Conservation (phyloP, 1,140 invertebrate genomes). For the Elysia chlorotica region DNA sequence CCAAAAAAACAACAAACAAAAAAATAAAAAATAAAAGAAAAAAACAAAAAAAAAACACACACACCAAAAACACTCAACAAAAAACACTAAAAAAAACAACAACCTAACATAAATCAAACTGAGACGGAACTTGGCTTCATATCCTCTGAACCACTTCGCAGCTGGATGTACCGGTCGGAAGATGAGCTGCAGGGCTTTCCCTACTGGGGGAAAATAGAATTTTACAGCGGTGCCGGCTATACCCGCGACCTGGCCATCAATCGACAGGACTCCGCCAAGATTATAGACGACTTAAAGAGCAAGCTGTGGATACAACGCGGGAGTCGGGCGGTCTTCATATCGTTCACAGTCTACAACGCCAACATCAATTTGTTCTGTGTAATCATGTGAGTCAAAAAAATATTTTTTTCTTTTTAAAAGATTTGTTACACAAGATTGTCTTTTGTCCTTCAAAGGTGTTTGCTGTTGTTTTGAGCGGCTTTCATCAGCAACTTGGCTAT, state of each 20-base stretch:
- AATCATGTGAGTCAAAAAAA: slow-evolving; percentile 62
- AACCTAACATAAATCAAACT: too few species aligned
- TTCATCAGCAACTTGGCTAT: not conserved
- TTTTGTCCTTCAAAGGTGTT: not conserved
- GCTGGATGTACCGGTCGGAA: slow-evolving; percentile 64
- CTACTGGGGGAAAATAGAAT: slow-evolving; percentile 66
- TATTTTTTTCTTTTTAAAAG: not conserved
- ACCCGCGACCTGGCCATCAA: slow-evolving; percentile 62
- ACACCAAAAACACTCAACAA: too few species aligned
- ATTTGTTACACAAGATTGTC: not conserved
- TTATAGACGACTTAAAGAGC: slow-evolving; percentile 68
- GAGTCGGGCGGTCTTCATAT: slow-evolving; percentile 74
- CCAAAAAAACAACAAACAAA: too few species aligned
- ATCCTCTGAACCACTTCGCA: too few species aligned
- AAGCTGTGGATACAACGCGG: slow-evolving; percentile 73
- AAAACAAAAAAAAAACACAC: too few species aligned
- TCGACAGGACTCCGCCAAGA: slow-evolving; percentile 54
- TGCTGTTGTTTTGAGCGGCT: not conserved
- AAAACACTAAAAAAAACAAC: too few species aligned
- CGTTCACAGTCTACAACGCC: slow-evolving; percentile 78
- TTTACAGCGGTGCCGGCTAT: slow-evolving; percentile 67
- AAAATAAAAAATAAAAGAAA: too few species aligned
- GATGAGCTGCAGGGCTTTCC: slow-evolving; percentile 60
- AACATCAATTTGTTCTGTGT: slow-evolving; percentile 78
- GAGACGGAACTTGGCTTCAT: too few species aligned